Evolutionary conservation across 2,113 vertebrate genomes (phyloP), one percentile per base, ranked within the genome.

Genomic region (Colinus virginianus): DNA sequence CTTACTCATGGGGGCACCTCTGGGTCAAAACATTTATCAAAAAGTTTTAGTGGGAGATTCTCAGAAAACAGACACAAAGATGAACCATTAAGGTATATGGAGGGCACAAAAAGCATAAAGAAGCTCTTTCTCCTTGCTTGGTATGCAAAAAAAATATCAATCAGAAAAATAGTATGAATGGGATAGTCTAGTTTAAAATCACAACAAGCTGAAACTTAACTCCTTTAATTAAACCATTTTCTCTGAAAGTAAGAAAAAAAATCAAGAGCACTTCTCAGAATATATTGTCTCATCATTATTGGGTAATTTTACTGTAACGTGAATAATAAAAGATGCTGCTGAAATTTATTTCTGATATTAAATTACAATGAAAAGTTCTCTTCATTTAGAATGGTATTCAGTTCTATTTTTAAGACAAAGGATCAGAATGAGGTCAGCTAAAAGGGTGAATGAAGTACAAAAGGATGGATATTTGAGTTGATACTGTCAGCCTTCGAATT

Each of bases 401-500:
- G 15, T 75, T 83, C 34, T 81, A 45, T 51, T 90, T 89, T 78
- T 90, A 86, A 93, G 34, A 74, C 28, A 45, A n/a, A 86, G 70
- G 34, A 90, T 56, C 46, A 80, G 68, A 93, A 88, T 0, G 2
- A 94, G 88, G 91, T 93, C 88, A 95, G 78, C 22, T 51, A 78
- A 90, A 93, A 84, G 86, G 59, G 58, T 75, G 38, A 56, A 0
- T 59, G 61, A 91, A 94, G 61, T 68, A 86, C 43, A 45, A 72
- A 83, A 71, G 66, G 59, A 91, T 14, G 72, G 14, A 51, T 80
- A 84, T 91, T 70, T 56, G 14, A 86, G 82, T 90, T 71, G 28
- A 70, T 88, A 91, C n/a, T 71, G 88, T 95, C 78, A 95, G 62
- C 51, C 80, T 36, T 78, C 69, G 84, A 93, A 95, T 90, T 96